Conservation (phyloP, 2,888 invertebrate genomes). For the Cerastis rubricosa region DNA sequence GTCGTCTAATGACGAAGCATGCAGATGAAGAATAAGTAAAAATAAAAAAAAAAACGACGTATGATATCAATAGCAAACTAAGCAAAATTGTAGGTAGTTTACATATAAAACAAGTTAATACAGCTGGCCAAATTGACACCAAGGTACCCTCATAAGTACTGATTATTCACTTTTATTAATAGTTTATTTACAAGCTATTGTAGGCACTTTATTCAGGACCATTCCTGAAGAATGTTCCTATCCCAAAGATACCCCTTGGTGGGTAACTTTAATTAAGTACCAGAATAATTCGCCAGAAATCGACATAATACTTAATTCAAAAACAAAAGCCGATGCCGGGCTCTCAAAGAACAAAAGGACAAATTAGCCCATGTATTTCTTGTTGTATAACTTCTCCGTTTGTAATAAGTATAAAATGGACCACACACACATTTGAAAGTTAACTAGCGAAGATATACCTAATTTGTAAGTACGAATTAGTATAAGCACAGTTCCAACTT, state of each 20-base stretch:
- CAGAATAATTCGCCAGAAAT: neutral
- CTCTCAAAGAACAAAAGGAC: neutral
- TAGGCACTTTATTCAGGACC: neutral
- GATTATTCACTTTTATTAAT: too few species aligned
- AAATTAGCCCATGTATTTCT: neutral
- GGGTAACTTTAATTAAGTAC: neutral
- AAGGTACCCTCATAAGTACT: too few species aligned
- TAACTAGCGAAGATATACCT: neutral
- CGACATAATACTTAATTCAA: neutral
- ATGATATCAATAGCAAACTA: too few species aligned
- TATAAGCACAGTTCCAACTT: neutral
- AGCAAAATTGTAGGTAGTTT: too few species aligned
- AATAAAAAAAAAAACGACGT: too few species aligned
- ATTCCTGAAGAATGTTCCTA: too few species aligned
- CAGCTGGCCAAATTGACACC: too few species aligned
- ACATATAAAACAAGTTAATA: too few species aligned
- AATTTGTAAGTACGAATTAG: neutral
- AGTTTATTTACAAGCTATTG: neutral
- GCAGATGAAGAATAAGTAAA: too few species aligned
- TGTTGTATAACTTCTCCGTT: neutral
- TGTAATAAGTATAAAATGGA: neutral
- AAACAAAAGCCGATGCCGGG: neutral
- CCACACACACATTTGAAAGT: neutral
- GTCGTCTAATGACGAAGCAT: too few species aligned
- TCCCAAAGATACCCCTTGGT: too few species aligned